Evolutionary conservation across 2,797 vertebrate genomes (phyloP).

Genomic region (Neoniphon sammara): DNA sequence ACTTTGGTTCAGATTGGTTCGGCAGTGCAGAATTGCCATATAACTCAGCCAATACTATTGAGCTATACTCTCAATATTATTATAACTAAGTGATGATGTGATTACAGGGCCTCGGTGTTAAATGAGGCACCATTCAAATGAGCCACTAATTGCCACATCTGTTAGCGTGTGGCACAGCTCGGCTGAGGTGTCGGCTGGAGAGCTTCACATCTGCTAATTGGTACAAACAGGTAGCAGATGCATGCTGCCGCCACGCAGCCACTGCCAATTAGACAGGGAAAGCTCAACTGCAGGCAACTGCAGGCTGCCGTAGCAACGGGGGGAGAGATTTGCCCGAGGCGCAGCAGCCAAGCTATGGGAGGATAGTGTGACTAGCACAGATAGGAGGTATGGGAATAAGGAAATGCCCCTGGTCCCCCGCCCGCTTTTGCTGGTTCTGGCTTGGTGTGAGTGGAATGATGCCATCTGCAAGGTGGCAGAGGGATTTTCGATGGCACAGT

Average conservation of each 20-base stretch:
- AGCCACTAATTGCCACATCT: constrained; percentile 91
- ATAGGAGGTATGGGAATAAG: constrained; percentile 37
- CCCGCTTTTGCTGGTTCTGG: constrained; percentile 48
- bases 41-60: constrained; percentile 52
- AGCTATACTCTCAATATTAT: constrained; percentile 59
- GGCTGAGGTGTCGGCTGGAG: constrained; percentile 80
- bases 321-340: constrained; percentile 62
- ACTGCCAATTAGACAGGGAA: constrained; percentile 80
- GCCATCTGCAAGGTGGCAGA: constrained; percentile 50
- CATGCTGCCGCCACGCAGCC: constrained; percentile 71
- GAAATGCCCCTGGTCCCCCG: constrained; percentile 42
- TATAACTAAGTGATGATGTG: constrained; percentile 83
- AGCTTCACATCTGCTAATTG: constrained; percentile 86
- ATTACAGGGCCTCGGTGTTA: constrained; percentile 88
- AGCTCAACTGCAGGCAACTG: constrained; percentile 63
- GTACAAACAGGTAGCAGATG: constrained; percentile 90
- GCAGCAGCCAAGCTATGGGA: constrained; percentile 54
- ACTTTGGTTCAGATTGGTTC: constrained; percentile 49
- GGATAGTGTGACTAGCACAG: constrained; percentile 47
- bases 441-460: constrained; percentile 28
- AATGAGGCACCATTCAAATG: constrained; percentile 90
- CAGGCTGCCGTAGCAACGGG: constrained; percentile 58
- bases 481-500: constrained; percentile 55
- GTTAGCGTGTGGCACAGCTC: constrained; percentile 84
- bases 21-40: constrained; percentile 42